These are phyloP conservation scores for Petroica traversi DNA, from an alignment of 2,113 vertebrate genomes.

Conservation along the genomic window DNA sequence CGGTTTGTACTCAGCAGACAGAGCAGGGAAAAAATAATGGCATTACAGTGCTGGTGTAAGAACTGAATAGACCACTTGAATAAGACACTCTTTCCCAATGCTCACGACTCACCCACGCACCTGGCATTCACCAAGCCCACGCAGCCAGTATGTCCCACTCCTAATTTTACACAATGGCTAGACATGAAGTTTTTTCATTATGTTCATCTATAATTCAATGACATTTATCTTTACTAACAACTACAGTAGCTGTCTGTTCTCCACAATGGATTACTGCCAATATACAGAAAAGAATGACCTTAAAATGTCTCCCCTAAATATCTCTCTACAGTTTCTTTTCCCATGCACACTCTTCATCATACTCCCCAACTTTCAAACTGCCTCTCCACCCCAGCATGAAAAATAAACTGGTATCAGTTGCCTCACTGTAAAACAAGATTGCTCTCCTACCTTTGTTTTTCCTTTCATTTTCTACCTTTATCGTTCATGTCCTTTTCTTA, in stretches of 20 bases:
- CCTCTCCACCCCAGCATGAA: neutral
- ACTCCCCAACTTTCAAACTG: neutral
- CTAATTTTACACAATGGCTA: conserved; percentile 52
- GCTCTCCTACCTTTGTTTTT: neutral
- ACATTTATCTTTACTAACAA: conserved; percentile 61
- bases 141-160: conserved; percentile 42
- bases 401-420: neutral
- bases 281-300: conserved; percentile 46
- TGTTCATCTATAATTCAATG: conserved; percentile 51
- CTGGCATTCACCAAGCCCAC: conserved; percentile 47
- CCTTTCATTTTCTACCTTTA: neutral
- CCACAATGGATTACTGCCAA: conserved; percentile 52
- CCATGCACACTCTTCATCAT: neutral
- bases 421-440: neutral
- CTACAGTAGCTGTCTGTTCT: conserved; percentile 56
- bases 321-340: conserved; percentile 8
- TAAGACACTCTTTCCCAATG: neutral
- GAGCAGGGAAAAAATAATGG: neutral
- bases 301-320: conserved; percentile 55
- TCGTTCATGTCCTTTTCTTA: neutral
- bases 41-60: neutral
- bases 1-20: neutral
- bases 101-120: conserved; percentile 9
- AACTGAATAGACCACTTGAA: conserved; percentile 22
- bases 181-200: conserved; percentile 50